These are phyloP conservation scores for Gulo gulo DNA, from an alignment of 2,113 vertebrate species.

Conservation along the genomic window DNA sequence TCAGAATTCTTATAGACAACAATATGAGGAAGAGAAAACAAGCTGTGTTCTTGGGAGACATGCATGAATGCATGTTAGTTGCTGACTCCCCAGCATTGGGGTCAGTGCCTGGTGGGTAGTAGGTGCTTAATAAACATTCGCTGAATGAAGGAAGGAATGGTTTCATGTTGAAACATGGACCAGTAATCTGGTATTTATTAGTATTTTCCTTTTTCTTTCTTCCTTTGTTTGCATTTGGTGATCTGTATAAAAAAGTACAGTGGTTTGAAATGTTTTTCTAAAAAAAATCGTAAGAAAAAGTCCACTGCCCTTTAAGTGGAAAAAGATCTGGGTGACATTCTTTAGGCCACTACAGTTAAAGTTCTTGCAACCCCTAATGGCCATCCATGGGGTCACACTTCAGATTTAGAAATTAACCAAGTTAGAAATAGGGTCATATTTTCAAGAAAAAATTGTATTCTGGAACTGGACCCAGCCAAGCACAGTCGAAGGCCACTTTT, in stretches of 20 bases:
- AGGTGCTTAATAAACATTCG: background rate
- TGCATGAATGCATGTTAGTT: background rate
- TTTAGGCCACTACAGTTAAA: background rate
- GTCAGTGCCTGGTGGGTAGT: background rate
- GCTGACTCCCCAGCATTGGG: background rate
- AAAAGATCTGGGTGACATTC: background rate
- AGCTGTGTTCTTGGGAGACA: background rate
- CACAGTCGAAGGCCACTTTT: background rate
- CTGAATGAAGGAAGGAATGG: background rate
- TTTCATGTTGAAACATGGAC: background rate
- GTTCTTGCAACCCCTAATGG: conserved; percentile 3
- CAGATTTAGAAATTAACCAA: background rate
- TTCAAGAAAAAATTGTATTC: background rate
- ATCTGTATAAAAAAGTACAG: background rate
- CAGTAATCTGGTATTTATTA: background rate
- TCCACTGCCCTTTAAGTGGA: background rate
- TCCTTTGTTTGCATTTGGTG: background rate
- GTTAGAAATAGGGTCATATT: background rate
- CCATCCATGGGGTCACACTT: background rate
- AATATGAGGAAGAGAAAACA: background rate
- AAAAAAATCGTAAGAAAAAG: background rate
- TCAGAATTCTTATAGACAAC: background rate
- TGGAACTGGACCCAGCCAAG: background rate
- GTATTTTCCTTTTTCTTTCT: background rate
- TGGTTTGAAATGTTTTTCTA: background rate